phyloP scores from a whole-genome alignment of 2,888 invertebrate genomes.

The Acholoe squamosa region DNA sequence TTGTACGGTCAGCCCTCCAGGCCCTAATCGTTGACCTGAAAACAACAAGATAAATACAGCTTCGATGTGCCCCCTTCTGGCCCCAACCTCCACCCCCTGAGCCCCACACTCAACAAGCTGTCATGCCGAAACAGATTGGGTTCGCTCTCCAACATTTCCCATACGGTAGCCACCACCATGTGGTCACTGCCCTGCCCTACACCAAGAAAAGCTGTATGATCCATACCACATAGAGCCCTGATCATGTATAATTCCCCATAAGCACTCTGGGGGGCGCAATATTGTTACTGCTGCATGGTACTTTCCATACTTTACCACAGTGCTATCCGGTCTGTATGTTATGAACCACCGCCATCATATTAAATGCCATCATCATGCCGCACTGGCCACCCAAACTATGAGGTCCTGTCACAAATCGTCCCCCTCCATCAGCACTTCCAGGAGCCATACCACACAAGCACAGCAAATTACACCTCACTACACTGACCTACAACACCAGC shows the following conservation, averaged over 20 bases:
- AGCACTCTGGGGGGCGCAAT: too few relatives aligned
- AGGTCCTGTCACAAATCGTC: too few relatives aligned
- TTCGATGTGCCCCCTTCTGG: background rate
- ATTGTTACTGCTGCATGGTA: too few relatives aligned
- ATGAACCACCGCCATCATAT: too few relatives aligned
- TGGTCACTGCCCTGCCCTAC: background rate
- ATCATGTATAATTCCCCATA: background rate
- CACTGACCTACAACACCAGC: too few relatives aligned
- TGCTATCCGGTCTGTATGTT: too few relatives aligned
- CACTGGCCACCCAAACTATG: too few relatives aligned
- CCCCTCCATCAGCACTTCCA: too few relatives aligned
- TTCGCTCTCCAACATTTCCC: background rate
- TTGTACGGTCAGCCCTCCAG: background rate
- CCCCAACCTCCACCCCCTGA: background rate
- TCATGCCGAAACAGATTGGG: conserved; percentile 8
- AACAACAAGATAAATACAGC: conserved; percentile 8
- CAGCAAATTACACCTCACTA: too few relatives aligned
- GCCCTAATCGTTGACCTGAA: conserved; percentile 15
- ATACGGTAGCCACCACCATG: background rate
- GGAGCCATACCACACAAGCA: too few relatives aligned
- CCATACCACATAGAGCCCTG: background rate
- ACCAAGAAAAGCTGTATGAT: background rate
- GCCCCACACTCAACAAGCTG: background rate
- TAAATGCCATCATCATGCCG: too few relatives aligned
- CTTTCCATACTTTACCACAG: too few relatives aligned